These are phyloP conservation scores for Rhabdophis nuchalis DNA, from an alignment of 2,797 vertebrate genomes.

Conservation along the genomic window DNA sequence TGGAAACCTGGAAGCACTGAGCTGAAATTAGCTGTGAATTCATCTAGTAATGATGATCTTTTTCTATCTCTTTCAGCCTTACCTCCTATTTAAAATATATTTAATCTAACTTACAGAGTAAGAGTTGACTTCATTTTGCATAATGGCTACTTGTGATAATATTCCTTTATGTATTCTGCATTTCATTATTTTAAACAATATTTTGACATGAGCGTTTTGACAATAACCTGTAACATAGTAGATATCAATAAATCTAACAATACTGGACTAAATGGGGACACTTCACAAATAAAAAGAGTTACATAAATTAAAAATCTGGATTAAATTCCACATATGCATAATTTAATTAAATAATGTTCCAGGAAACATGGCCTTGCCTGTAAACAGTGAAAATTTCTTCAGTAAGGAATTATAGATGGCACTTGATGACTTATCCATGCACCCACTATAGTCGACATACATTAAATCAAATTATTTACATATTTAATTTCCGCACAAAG, in stretches of 20 bases:
- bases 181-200: not conserved
- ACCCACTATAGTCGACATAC: not conserved
- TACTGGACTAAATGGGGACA: not conserved
- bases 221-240: not conserved
- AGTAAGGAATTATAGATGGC: not conserved
- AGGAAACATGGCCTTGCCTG: not conserved
- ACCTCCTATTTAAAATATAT: not conserved
- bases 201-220: not conserved
- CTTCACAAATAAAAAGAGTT: not conserved
- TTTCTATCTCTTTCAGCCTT: not conserved
- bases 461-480: not conserved
- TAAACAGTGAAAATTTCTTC: not conserved
- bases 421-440: not conserved
- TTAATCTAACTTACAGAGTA: not conserved
- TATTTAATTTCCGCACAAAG: not conserved
- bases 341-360: not conserved
- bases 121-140: not conserved
- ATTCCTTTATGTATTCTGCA: not conserved
- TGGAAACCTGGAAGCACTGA: not conserved
- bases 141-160: not conserved
- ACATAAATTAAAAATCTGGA: not conserved
- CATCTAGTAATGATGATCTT: too few species aligned
- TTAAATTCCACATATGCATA: not conserved
- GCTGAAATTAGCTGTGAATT: not conserved
- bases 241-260: not conserved